A percentile compares a stretch with the other conserved stretches of the same genome.
These are phyloP conservation scores for Homarus americanus DNA, from an alignment of 1,140 invertebrate genomes.

Conservation along the genomic window DNA sequence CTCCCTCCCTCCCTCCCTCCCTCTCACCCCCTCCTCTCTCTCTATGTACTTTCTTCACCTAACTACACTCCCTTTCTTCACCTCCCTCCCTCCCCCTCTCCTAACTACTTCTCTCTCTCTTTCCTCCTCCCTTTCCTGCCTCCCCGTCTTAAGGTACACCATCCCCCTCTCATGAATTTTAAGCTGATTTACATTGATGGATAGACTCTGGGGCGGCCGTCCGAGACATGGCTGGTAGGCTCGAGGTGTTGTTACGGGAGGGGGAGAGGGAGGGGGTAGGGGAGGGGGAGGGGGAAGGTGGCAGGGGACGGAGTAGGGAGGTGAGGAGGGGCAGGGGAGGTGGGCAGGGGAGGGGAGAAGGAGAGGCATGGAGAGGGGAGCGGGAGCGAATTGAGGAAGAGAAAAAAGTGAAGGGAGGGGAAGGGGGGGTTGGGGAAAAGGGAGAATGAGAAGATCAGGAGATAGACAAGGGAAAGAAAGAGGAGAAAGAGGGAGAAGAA, in stretches of 20 bases:
- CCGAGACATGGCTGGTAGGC: background rate
- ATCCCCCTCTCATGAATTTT: constrained; percentile 40
- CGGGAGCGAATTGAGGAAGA: too few relatives aligned
- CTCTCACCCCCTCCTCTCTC: background rate
- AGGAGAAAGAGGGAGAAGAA: background rate
- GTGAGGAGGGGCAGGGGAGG: background rate
- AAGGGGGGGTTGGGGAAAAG: background rate
- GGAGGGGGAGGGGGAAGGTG: background rate
- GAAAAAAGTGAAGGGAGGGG: too few relatives aligned
- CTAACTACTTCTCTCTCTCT: constrained; percentile 23
- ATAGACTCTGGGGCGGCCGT: constrained; percentile 17
- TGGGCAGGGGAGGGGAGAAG: background rate
- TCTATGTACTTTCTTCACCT: background rate
- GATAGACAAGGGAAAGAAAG: background rate
- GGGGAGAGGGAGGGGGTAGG: background rate
- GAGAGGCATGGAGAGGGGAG: too few relatives aligned
- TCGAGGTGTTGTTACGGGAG: background rate
- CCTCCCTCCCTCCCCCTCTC: constrained; percentile 2
- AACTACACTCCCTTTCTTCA: background rate
- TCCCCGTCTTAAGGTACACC: background rate
- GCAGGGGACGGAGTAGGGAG: too few relatives aligned
- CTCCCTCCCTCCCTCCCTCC: background rate
- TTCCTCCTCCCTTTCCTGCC: constrained; percentile 8
- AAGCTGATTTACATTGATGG: constrained; percentile 58
- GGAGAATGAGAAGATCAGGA: background rate